Percentiles rank a stretch among this genome's conserved stretches.
Conservation (phyloP, 2,888 invertebrate species). For the Ceramica pisi region DNA sequence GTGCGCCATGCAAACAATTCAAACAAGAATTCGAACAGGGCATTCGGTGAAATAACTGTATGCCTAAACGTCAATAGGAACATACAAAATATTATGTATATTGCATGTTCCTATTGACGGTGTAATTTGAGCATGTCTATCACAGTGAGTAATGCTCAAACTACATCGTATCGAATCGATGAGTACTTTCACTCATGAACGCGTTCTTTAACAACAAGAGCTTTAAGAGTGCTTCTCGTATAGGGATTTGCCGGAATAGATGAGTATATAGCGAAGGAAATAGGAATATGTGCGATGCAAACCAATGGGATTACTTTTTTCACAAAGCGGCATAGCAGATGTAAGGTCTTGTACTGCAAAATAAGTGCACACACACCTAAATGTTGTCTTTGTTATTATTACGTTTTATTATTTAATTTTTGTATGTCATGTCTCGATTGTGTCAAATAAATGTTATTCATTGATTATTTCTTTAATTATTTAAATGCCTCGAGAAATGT, state of each 20-base stretch:
- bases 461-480: too few relatives aligned
- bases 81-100: too few relatives aligned
- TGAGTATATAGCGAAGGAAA: accelerated
- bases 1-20: neutral
- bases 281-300: neutral
- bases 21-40: neutral
- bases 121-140: too few relatives aligned
- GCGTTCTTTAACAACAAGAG: constrained; percentile 9
- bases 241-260: neutral
- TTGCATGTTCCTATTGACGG: too few relatives aligned
- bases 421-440: too few relatives aligned
- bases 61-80: too few relatives aligned
- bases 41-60: neutral
- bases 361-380: too few relatives aligned
- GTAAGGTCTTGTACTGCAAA: neutral
- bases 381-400: too few relatives aligned
- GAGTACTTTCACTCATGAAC: constrained; percentile 1
- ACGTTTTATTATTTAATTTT: too few relatives aligned
- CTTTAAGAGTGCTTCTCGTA: neutral
- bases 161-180: neutral
- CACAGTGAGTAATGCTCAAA: constrained; percentile 1
- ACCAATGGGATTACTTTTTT: neutral
- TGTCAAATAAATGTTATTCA: too few relatives aligned
- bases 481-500: too few relatives aligned
- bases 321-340: neutral